Percentiles rank a stretch among this genome's conserved stretches.
Conservation (phyloP, 2,797 vertebrate species). For the Pantherophis alleghaniensis region DNA sequence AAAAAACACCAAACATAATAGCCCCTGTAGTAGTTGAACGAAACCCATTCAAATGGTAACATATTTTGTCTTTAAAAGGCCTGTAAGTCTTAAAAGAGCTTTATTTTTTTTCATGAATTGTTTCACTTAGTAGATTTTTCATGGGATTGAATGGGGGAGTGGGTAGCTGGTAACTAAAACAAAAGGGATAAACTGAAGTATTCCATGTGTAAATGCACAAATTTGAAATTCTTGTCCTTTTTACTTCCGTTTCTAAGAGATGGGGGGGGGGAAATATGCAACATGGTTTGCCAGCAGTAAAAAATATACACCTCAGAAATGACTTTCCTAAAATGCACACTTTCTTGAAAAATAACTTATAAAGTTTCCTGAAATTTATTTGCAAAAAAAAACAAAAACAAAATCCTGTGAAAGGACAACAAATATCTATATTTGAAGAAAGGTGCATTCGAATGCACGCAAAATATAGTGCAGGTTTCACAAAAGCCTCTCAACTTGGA, state of each 20-base stretch:
- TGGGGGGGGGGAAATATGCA: background rate
- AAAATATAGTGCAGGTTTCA: background rate
- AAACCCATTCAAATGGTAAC: background rate
- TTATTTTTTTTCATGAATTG: conserved; percentile 3
- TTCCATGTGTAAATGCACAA: background rate
- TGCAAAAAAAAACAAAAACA: background rate
- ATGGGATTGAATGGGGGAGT: background rate
- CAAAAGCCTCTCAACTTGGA: background rate
- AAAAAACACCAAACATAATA: background rate
- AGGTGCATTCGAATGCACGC: background rate
- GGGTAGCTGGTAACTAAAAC: background rate
- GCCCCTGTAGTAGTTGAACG: background rate
- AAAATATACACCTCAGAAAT: background rate
- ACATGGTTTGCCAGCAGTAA: background rate
- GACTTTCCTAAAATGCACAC: background rate
- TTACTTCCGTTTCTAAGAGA: background rate
- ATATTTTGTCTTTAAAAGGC: background rate
- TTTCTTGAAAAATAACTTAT: background rate
- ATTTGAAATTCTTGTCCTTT: background rate
- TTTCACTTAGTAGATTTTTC: background rate
- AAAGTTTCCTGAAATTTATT: background rate
- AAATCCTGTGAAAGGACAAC: background rate
- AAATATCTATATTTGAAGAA: background rate
- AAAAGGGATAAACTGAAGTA: background rate
- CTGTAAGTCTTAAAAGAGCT: background rate